A percentile compares a stretch with the other conserved stretches of the same genome.
Evolutionary conservation across 1,140 invertebrate species (phyloP).

Genomic region (Drosophila persimilis): DNA sequence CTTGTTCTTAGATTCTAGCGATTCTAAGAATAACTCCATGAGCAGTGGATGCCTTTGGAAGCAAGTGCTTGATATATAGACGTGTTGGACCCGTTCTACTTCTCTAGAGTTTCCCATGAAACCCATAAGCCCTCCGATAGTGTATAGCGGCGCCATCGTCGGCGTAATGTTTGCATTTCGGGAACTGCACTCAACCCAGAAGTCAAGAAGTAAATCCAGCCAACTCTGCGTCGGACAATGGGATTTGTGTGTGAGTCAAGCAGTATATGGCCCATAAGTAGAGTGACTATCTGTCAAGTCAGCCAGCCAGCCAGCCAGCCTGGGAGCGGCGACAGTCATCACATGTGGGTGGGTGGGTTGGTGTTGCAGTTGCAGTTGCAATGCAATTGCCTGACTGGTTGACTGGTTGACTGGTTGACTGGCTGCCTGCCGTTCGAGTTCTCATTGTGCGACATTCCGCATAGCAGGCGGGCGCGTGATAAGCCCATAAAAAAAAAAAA

Average conservation of each 20-base stretch:
- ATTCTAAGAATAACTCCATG: too few species aligned
- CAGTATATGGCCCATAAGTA: conserved; percentile 1
- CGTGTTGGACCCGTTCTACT: too few species aligned
- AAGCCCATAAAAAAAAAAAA: conserved; percentile 44
- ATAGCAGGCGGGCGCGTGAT: conserved; percentile 42
- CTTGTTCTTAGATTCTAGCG: too few species aligned
- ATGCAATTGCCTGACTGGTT: conserved; percentile 29
- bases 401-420: conserved; percentile 15
- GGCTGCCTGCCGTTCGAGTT: conserved; percentile 18
- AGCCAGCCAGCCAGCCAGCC: neutral
- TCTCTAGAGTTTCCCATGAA: too few species aligned
- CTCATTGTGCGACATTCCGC: conserved; percentile 55
- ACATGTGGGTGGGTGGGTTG: conserved; percentile 41
- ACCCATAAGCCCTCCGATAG: too few species aligned
- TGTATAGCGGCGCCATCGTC: conserved; percentile 17
- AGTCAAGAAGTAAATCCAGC: conserved; percentile 1
- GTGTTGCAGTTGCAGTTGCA: conserved; percentile 7
- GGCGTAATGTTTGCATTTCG: conserved; percentile 28
- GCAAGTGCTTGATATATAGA: too few species aligned
- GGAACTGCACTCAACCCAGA: conserved; percentile 23
- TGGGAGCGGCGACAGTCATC: conserved; percentile 40
- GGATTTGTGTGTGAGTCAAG: conserved; percentile 30
- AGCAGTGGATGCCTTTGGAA: too few species aligned
- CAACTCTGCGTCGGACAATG: conserved; percentile 13
- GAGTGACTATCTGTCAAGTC: conserved; percentile 40